Base-by-base conservation (phyloP, 2,797 vertebrate species). In the Oreortyx pictus region DNA sequence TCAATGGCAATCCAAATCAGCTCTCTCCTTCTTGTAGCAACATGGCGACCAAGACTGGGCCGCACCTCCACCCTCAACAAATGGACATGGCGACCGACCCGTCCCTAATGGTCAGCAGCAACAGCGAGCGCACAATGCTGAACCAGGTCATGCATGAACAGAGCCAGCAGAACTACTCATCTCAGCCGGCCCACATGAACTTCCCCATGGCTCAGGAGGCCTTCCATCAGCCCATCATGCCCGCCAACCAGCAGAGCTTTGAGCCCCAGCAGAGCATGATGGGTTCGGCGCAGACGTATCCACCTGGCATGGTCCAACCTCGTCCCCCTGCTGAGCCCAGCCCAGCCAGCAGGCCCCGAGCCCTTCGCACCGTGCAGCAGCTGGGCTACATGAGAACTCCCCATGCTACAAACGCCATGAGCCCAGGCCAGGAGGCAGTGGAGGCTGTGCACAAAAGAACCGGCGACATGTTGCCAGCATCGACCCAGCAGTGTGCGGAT, bases 241-340 rank as follows among this genome's bases (percentile, higher is more conserved):
- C 96, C 78, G 97, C 97, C 82, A 98, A 94, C 86, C 98, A 98
- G 89, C 97, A 98, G 56, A 97, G 94, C 87, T 98, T 98, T 80
- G 95, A 96, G 39, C 86, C 98, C 66, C 98, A 98, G 87, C 98
- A 97, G 71, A 86, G 66, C 11, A 16, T 94, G 13, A 72, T 95
- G 54, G 97, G 90, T 65, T 95, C 81, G 18, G 17, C 73, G 0
- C 98, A 98, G 33, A 96, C 92, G 0, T 98, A 97, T 67, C 70
- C 88, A 1, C 95, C 97, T 17, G 93, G 96, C 74, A 87, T 98
- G 79, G 95, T 99, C 62, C 99, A 99, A 64, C 99, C 99, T 66
- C 98, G 97, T 91, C 99, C 99, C 61, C 99, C 99, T 0, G 65
- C 97, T 0, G 98, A 98, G 73, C 98, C 99, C 7, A 99, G 95